Evolutionary conservation across 2,888 invertebrate species (phyloP), one percentile per base, ranked within the genome.

Genomic region (Melitaea athalia): DNA sequence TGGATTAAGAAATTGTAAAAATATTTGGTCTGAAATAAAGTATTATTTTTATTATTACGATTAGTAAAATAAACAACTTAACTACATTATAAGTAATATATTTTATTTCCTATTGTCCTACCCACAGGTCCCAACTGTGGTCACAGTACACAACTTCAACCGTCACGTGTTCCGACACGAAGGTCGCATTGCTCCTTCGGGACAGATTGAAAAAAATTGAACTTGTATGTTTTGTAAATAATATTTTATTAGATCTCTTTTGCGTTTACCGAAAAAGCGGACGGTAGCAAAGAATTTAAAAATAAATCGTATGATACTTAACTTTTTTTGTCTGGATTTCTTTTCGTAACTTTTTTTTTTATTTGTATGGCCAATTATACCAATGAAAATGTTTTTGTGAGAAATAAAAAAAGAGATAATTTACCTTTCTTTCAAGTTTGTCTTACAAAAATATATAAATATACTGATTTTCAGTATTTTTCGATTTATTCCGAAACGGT

Each of bases 211-310:
- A 81, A 89, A 87, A 89, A 88, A 84, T 78, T 75, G 70, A 80
- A 76, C 80, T 77, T 85, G 87, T 86, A 78, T 87, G 84, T 87
- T 89, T 89, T 88, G 89, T 89, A 87, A 89, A 87, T 88, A 85
- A 91, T 88, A 89, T 84, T 85, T 87, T 86, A 85, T 85, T 81
- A 74, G 78, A 77, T 77, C 78, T 71, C 72, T 63, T 70, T 69
- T 67, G 61, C 60, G 59, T 42, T 45, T 57, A 68, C 69, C 69
- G 65, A 71, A 69, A 67, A 68, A 68, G 64, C 42, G 55, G 64
- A 72, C 72, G 63, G 72, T 67, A 69, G 71, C 49, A 24, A 11
- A 10, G 45, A 55, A 8, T 15, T 24, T 63, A 63, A 49, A 63
- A 45, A 52, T 53, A 67, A 14, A 50, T 15, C 14, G 45, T 6